Conservation (phyloP, 2,113 vertebrate species). For the Lophochroa leadbeateri region DNA sequence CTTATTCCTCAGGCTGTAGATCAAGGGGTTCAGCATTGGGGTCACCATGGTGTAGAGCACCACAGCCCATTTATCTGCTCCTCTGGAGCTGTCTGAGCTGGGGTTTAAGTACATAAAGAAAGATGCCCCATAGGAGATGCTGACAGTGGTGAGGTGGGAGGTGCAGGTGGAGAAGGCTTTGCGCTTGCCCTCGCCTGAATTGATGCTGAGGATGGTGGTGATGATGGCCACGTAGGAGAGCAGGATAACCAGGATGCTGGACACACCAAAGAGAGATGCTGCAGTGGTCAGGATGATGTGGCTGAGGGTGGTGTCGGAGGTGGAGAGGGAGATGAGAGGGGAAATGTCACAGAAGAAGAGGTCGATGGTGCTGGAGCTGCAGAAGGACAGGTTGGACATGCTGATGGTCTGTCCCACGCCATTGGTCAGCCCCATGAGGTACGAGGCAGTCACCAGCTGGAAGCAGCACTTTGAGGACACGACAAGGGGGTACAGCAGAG, state of each 20-base stretch:
- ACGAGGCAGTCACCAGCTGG: background rate
- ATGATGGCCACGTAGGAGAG: slow-evolving; percentile 40
- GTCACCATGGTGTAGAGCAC: slow-evolving; percentile 46
- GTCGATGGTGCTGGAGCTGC: background rate
- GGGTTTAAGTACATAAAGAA: slow-evolving; percentile 45
- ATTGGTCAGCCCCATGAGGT: background rate
- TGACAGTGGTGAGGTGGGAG: slow-evolving; percentile 37
- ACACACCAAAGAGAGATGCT: background rate
- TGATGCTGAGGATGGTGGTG: slow-evolving; percentile 32
- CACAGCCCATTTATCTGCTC: slow-evolving; percentile 16
- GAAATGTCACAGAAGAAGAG: slow-evolving; percentile 46
- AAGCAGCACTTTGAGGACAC: background rate
- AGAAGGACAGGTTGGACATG: background rate
- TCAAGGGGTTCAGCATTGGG: slow-evolving; percentile 58
- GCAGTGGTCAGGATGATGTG: background rate
- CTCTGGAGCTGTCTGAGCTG: background rate
- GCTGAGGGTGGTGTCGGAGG: background rate
- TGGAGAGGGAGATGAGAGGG: background rate
- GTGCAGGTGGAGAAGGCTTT: slow-evolving; percentile 58
- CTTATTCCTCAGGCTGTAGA: slow-evolving; percentile 59
- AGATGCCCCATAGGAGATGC: background rate
- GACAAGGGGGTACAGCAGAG: background rate
- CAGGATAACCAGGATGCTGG: slow-evolving; percentile 13
- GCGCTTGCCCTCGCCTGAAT: background rate
- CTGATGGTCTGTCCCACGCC: background rate